A percentile compares a stretch with the other conserved stretches of the same genome.
Conservation (phyloP, 2,113 vertebrate species). For the Zootoca vivipara region DNA sequence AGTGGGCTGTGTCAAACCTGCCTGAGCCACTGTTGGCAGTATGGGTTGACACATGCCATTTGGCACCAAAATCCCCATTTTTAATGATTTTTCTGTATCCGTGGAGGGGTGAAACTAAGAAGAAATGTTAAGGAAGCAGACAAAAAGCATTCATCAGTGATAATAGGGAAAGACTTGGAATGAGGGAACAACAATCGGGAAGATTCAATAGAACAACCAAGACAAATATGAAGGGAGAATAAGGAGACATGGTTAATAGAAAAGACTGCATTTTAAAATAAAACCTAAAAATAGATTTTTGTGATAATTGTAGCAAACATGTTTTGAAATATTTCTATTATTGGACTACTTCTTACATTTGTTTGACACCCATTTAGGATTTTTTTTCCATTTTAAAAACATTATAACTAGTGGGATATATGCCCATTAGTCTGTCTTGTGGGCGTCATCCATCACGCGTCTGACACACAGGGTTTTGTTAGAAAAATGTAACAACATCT, state of each 20-base stretch:
- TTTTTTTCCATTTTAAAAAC: slow-evolving; percentile 30
- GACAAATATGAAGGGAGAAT: no score
- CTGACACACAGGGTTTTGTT: slow-evolving; percentile 70
- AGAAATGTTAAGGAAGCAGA: not conserved
- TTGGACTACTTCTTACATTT: slow-evolving; percentile 38
- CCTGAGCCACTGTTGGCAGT: not conserved
- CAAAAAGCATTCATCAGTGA: not conserved
- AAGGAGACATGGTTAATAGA: not conserved
- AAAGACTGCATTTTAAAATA: not conserved
- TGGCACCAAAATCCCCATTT: not conserved
- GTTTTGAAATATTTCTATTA: slow-evolving; percentile 27
- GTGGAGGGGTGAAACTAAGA: not conserved
- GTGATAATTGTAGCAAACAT: not conserved
- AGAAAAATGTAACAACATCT: slow-evolving; percentile 80
- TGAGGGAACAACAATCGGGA: not conserved
- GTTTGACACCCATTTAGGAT: slow-evolving; percentile 33
- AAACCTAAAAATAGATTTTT: not conserved
- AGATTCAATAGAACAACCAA: not conserved
- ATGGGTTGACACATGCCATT: not conserved
- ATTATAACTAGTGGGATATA: slow-evolving; percentile 25
- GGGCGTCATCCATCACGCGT: slow-evolving; percentile 54
- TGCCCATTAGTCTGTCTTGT: slow-evolving; percentile 64
- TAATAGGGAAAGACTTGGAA: not conserved
- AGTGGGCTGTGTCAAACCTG: not conserved
- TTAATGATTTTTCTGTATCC: not conserved